Percentiles rank a stretch among this genome's conserved stretches.
phyloP scores from a whole-genome alignment of 2,797 vertebrate species.

The Cynodonichthys magdalenae region DNA sequence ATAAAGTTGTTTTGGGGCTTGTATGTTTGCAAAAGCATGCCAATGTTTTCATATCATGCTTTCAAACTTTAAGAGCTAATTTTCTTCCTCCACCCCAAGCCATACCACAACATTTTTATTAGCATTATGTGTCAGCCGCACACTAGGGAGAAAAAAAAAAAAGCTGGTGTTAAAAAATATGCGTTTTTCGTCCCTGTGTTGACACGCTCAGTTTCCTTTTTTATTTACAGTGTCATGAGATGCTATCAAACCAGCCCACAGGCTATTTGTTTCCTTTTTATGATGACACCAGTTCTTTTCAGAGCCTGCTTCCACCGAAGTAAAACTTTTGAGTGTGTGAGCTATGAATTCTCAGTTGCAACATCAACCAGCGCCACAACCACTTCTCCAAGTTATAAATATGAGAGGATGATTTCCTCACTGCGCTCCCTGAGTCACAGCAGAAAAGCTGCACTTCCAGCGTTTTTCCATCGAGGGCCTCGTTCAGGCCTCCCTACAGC shows the following conservation, averaged over 20 bases:
- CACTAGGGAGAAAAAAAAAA: constrained; percentile 5
- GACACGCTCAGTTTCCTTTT: constrained; percentile 38
- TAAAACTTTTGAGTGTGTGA: constrained; percentile 56
- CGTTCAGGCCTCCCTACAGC: constrained; percentile 23
- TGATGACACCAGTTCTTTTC: constrained; percentile 45
- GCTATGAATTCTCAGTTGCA: constrained; percentile 54
- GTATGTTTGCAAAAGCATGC: constrained; percentile 25
- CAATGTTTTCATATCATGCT: constrained; percentile 9
- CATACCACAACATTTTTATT: constrained; percentile 30
- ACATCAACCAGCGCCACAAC: constrained; percentile 40
- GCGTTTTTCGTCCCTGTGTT: constrained; percentile 23
- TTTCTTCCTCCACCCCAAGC: constrained; percentile 15
- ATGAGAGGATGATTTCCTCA: constrained; percentile 51
- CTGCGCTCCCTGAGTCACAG: constrained; percentile 55
- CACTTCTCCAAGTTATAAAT: constrained; percentile 49
- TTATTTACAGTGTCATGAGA: constrained; percentile 50
- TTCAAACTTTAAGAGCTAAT: constrained; percentile 2
- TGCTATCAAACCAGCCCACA: constrained; percentile 18
- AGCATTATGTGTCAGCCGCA: constrained; percentile 31
- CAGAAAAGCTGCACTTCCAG: constrained; percentile 58
- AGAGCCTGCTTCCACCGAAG: constrained; percentile 46
- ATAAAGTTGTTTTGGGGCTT: constrained; percentile 39
- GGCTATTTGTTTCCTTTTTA: constrained; percentile 55
- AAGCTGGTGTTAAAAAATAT: constrained; percentile 32
- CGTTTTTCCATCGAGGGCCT: constrained; percentile 43